Conservation (phyloP, 2,113 vertebrate species). For the Saimiri boliviensis region DNA sequence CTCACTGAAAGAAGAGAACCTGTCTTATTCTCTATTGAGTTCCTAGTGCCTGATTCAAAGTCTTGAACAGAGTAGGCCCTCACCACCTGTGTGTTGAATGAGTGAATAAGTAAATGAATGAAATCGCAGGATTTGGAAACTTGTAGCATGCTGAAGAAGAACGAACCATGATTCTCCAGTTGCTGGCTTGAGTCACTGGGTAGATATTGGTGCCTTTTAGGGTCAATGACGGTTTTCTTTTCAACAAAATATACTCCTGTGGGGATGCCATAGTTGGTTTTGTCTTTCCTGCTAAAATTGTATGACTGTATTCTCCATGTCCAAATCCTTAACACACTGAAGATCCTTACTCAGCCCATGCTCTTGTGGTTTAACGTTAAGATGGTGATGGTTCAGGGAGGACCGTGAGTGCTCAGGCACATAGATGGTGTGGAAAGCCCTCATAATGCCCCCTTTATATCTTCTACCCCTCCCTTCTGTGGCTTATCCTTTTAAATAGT, state of each 20-base stretch:
- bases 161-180: too few relatives aligned
- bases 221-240: not conserved
- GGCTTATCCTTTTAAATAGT: not conserved
- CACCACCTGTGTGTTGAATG: not conserved
- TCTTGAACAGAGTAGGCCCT: not conserved
- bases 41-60: not conserved
- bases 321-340: not conserved
- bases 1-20: not conserved
- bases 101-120: not conserved
- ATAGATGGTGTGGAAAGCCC: too few relatives aligned
- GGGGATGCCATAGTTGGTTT: not conserved
- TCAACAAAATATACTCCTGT: not conserved
- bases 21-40: not conserved
- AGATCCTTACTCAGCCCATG: not conserved
- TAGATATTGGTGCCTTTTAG: not conserved
- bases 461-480: not conserved
- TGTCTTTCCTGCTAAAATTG: not conserved
- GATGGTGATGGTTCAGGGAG: not conserved
- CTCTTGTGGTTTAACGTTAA: not conserved
- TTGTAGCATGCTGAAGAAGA: not conserved
- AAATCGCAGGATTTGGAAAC: not conserved
- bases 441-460: accelerated
- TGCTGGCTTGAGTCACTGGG: not conserved
- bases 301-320: not conserved
- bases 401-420: not conserved